Evolutionary conservation across 1,140 invertebrate genomes (phyloP).

Genomic region (Calosoma granatense): DNA sequence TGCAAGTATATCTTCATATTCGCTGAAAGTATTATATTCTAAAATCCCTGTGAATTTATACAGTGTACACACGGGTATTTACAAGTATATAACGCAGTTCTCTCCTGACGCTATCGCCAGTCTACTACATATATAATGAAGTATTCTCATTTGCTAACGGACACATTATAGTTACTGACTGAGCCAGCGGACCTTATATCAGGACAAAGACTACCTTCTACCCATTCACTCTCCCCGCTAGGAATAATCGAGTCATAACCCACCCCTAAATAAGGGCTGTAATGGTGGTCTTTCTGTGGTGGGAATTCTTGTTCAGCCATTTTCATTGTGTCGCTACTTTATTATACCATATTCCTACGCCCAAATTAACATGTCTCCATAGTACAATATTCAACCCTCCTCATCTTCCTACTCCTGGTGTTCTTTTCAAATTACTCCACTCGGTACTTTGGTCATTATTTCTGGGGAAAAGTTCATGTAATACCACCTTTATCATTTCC

Average conservation of each 20-base stretch:
- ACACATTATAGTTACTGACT: neutral
- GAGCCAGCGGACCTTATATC: too few species aligned
- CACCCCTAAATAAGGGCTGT: neutral
- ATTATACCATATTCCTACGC: neutral
- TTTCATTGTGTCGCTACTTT: neutral
- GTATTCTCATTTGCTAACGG: neutral
- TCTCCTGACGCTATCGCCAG: too few species aligned
- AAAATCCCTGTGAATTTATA: too few species aligned
- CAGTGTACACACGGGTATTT: too few species aligned
- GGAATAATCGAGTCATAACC: neutral
- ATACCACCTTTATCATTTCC: neutral
- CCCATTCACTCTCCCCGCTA: neutral
- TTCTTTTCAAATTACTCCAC: neutral
- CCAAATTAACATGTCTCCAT: neutral
- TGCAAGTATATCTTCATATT: too few species aligned
- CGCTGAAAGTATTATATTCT: too few species aligned
- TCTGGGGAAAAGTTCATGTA: neutral
- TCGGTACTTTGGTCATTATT: neutral
- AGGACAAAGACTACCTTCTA: neutral
- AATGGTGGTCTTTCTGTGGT: neutral
- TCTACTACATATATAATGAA: too few species aligned
- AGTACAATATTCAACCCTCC: too few species aligned
- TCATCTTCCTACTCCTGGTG: too few species aligned
- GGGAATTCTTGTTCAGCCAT: neutral
- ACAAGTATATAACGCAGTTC: too few species aligned